phyloP scores from a whole-genome alignment of 2,888 invertebrate genomes.

The Alitta virens region DNA sequence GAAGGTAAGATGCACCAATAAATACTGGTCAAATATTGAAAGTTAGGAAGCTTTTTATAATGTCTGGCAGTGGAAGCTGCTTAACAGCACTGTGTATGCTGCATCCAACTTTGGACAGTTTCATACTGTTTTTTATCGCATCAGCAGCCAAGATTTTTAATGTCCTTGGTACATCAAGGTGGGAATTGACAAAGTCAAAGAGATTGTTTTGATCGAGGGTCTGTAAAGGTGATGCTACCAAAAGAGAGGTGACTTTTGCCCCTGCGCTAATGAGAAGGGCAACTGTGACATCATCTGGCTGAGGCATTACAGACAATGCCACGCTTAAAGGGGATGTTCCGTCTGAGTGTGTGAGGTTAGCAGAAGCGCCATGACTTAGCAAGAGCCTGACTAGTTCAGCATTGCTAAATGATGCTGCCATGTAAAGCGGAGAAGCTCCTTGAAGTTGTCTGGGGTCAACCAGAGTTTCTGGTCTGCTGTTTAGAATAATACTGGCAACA shows the following conservation, averaged over 20 bases:
- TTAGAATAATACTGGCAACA: slow-evolving; percentile 33
- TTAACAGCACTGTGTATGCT: background rate
- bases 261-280: slow-evolving; percentile 8
- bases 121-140: background rate
- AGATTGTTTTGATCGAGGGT: background rate
- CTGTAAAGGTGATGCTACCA: background rate
- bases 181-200: background rate
- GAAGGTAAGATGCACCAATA: too few relatives aligned
- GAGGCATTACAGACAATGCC: slow-evolving; percentile 29
- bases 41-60: background rate
- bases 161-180: slow-evolving; percentile 2
- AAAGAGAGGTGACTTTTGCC: background rate
- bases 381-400: slow-evolving; percentile 35
- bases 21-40: too few relatives aligned
- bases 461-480: slow-evolving; percentile 28
- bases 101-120: background rate
- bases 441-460: slow-evolving; percentile 39
- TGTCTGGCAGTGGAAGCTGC: slow-evolving; percentile 6
- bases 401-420: slow-evolving; percentile 37
- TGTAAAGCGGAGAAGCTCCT: slow-evolving; percentile 39
- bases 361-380: slow-evolving; percentile 41
- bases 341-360: slow-evolving; percentile 40
- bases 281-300: background rate
- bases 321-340: slow-evolving; percentile 41
- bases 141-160: slow-evolving; percentile 1